These are phyloP conservation scores for Betta splendens DNA, from an alignment of 2,797 vertebrate genomes.

Conservation along the genomic window DNA sequence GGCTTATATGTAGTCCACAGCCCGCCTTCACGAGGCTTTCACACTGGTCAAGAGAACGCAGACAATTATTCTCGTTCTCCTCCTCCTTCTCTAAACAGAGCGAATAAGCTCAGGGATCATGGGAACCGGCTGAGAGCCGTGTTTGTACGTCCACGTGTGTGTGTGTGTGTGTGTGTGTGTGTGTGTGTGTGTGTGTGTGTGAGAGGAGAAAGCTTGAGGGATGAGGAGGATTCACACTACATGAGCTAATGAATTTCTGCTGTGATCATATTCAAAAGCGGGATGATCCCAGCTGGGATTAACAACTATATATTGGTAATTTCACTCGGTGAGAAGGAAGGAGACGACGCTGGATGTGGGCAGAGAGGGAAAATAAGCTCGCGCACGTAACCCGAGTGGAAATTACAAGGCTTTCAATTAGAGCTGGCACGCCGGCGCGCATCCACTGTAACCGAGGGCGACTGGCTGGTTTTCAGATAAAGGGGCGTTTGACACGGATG, in stretches of 20 bases:
- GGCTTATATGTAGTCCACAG: conserved; percentile 15
- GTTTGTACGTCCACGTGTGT: conserved; percentile 42
- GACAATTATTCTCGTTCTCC: conserved; percentile 59
- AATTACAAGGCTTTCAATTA: conserved; percentile 70
- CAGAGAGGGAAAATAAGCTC: conserved; percentile 58
- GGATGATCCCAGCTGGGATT: conserved; percentile 73
- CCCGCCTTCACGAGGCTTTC: conserved; percentile 47
- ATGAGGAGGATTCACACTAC: conserved; percentile 72
- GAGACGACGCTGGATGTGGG: conserved; percentile 31
- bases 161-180: conserved; percentile 24
- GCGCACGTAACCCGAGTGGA: conserved; percentile 53
- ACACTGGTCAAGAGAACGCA: conserved; percentile 57
- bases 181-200: conserved; percentile 23
- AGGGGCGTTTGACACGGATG: conserved; percentile 8
- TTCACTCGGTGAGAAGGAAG: conserved; percentile 51
- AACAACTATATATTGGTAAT: conserved; percentile 69
- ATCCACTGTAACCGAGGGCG: conserved; percentile 29
- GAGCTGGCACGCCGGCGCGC: conserved; percentile 28
- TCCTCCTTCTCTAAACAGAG: conserved; percentile 67
- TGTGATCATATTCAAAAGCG: conserved; percentile 76
- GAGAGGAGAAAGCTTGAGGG: conserved; percentile 59
- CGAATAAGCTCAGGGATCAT: conserved; percentile 80
- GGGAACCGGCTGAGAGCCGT: conserved; percentile 63
- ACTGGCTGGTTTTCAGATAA: conserved; percentile 29
- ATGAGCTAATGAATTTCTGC: conserved; percentile 79